Conservation (phyloP, 2,797 vertebrate species). For the Chromis chromis region DNA sequence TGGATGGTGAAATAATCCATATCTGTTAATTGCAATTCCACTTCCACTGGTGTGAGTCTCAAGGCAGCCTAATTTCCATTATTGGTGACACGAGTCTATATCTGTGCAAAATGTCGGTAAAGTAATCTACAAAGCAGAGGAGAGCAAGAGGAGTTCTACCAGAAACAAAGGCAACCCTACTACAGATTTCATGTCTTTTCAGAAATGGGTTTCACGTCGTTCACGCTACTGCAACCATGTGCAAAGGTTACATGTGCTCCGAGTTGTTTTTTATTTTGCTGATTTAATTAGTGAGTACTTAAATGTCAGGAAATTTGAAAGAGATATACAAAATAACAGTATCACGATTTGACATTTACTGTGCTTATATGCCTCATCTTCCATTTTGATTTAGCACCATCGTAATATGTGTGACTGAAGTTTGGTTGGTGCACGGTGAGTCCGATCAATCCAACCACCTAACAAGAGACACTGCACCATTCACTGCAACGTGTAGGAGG, state of each 20-base stretch:
- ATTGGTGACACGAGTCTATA: not conserved
- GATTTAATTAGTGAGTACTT: constrained; percentile 23
- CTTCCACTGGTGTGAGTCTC: constrained; percentile 2
- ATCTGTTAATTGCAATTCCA: not conserved
- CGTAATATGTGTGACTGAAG: not conserved
- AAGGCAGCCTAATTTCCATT: not conserved
- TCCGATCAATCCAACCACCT: constrained; percentile 14
- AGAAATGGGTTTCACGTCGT: constrained; percentile 21
- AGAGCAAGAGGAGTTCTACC: not conserved
- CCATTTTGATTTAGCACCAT: not conserved
- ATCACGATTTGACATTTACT: not conserved
- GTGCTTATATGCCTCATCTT: not conserved
- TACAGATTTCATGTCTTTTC: constrained; percentile 8
- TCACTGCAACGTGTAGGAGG: constrained; percentile 37
- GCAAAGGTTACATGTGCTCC: constrained; percentile 5
- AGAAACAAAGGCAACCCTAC: not conserved
- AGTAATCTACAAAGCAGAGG: not conserved
- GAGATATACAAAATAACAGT: not conserved
- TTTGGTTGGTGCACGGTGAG: not conserved
- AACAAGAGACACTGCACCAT: not conserved
- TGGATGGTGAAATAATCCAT: constrained; percentile 5
- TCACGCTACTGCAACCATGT: constrained; percentile 6
- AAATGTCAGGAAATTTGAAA: constrained; percentile 8
- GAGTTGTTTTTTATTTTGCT: not conserved
- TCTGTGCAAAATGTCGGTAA: not conserved